phyloP scores from a whole-genome alignment of 1,140 invertebrate genomes.

The Bilobella aurantiaca region DNA sequence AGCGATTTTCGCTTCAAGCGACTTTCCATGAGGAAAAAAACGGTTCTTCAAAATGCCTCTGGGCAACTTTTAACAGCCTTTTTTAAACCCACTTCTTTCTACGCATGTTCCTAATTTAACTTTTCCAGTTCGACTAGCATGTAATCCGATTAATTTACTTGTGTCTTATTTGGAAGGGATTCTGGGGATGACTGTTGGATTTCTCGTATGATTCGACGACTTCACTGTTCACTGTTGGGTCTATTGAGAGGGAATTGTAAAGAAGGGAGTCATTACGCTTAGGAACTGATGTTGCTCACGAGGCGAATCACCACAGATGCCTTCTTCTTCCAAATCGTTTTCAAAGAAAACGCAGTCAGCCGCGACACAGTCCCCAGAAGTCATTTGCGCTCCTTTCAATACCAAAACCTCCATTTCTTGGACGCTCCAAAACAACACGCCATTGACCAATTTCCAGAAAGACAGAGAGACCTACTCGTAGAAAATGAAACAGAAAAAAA shows the following conservation, averaged over 20 bases:
- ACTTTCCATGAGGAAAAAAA: too few species aligned
- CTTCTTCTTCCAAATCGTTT: not conserved
- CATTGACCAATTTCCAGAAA: not conserved
- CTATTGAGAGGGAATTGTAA: not conserved
- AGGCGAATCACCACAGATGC: constrained; percentile 2
- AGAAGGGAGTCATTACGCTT: not conserved
- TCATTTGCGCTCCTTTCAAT: constrained; percentile 1
- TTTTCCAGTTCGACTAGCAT: too few species aligned
- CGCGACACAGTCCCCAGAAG: not conserved
- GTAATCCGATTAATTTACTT: too few species aligned
- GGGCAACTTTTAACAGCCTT: too few species aligned
- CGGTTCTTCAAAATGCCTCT: too few species aligned
- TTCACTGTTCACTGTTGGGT: not conserved
- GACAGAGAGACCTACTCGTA: not conserved
- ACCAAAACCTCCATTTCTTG: not conserved
- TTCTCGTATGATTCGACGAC: not conserved
- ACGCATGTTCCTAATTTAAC: too few species aligned
- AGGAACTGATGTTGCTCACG: not conserved
- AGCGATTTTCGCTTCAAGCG: not conserved
- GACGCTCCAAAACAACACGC: not conserved
- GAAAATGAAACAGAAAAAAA: too few species aligned
- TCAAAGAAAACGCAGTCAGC: not conserved
- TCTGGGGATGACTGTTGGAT: too few species aligned
- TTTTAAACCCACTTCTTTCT: too few species aligned
- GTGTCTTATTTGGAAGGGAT: too few species aligned